Conservation (phyloP, 2,888 invertebrate genomes). For the Diplolepis rosae region DNA sequence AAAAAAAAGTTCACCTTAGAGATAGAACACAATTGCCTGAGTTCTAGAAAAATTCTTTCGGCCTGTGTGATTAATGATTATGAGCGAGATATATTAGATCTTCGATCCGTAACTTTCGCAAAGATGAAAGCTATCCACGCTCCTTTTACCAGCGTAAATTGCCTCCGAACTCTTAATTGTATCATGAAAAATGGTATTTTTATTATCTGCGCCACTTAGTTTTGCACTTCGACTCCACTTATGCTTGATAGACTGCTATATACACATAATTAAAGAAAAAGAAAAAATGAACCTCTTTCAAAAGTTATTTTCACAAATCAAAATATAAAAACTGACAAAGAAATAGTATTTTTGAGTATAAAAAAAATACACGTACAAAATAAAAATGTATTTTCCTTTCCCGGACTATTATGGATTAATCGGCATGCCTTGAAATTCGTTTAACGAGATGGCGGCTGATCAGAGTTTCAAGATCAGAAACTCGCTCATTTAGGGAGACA, state of each 20-base stretch:
- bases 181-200: conserved; percentile 59
- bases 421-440: conserved; percentile 16
- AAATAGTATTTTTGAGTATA: neutral
- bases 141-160: conserved; percentile 58
- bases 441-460: conserved; percentile 31
- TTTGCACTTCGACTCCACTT: neutral
- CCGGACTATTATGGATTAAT: conserved; percentile 11
- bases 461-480: conserved; percentile 29
- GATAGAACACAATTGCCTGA: neutral
- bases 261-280: neutral
- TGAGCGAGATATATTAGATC: conserved; percentile 70
- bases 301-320: neutral
- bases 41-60: conserved; percentile 27
- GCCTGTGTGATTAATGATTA: conserved; percentile 71
- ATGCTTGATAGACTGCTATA: neutral
- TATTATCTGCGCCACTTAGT: conserved; percentile 50
- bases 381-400: neutral
- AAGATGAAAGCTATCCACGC: conserved; percentile 42
- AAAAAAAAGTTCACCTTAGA: too few relatives aligned
- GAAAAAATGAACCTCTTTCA: neutral
- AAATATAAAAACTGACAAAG: neutral
- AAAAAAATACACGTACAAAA: neutral
- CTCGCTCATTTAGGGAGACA: conserved; percentile 25
- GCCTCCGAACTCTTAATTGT: conserved; percentile 67
- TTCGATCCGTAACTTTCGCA: conserved; percentile 59